Percentiles rank a stretch among this genome's conserved stretches.
Evolutionary conservation across 1,140 invertebrate genomes (phyloP).

Genomic region (Drosophila funebris): DNA sequence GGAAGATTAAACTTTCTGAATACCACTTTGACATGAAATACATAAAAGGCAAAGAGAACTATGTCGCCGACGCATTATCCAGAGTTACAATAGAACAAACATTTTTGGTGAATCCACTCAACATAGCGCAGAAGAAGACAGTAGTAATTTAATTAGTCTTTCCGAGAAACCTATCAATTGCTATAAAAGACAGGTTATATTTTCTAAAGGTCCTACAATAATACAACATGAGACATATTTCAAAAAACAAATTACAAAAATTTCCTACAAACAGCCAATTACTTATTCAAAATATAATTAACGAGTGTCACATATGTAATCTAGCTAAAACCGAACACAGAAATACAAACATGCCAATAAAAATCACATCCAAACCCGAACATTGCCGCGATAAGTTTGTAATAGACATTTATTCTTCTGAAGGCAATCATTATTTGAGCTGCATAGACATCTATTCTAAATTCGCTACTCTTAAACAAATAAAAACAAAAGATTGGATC

Average conservation of each 20-base stretch:
- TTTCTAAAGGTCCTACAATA: background rate
- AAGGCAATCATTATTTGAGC: slow-evolving; percentile 2
- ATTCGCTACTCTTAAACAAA: slow-evolving; percentile 14
- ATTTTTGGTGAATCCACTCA: background rate
- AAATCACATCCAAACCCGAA: background rate
- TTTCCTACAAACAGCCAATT: slow-evolving; percentile 17
- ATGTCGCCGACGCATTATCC: background rate
- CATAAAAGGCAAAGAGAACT: slow-evolving; percentile 12
- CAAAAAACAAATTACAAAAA: slow-evolving; percentile 24
- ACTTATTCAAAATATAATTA: slow-evolving; percentile 21
- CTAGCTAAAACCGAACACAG: slow-evolving; percentile 8
- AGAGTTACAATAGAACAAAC: slow-evolving; percentile 5
- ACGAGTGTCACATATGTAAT: slow-evolving; percentile 14
- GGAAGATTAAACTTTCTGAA: slow-evolving; percentile 15
- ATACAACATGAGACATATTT: background rate
- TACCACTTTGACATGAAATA: slow-evolving; percentile 17
- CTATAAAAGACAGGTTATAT: background rate
- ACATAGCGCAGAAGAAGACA: background rate
- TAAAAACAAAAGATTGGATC: background rate
- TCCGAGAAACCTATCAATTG: background rate
- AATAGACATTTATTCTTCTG: slow-evolving; percentile 7
- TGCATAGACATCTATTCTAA: background rate
- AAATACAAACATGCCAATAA: background rate
- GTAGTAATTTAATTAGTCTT: background rate
- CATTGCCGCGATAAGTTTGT: slow-evolving; percentile 17